Evolutionary conservation across 1,140 invertebrate species (phyloP), one percentile per base, ranked within the genome.

Genomic region (Drosophila sp.): DNA sequence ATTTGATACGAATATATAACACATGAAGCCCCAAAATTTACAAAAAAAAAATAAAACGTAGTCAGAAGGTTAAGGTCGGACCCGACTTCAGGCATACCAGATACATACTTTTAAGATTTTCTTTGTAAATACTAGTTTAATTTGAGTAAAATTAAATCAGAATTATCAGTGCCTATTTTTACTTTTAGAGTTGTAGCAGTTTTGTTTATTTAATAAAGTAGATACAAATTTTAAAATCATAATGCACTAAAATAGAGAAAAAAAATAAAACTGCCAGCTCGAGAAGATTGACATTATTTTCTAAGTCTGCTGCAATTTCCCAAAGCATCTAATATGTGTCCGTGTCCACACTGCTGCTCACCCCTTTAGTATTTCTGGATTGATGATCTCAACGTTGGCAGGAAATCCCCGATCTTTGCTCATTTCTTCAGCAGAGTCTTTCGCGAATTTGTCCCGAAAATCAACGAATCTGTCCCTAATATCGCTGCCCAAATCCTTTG

Each of bases 281-380:
- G 21, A 21, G 40, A n/a, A 14, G 14, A 41, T 8, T 5, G 7
- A 16, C 13, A 14, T 41, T 56, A 91, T 53, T 91, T 91, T 56
- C 89, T 81, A 71, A 91, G 80, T 51, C 89, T 84, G 71, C 86
- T 91, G 78, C 90, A 91, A 63, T 91, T 91, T 66, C 90, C 90
- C 82, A 91, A 91, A 18, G 83, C 82, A 34, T 91, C 90, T 16
- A 91, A 71, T 13, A 91, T 91, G 65, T 91, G 80, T 2, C 90
- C 90, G 38, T 91, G 89, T 21, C 90, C 90, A 66, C 90, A 91
- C 43, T 90, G 79, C 43, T 90, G 86, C 40, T 91, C 90, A 8
- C 21, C 82, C 82, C 56, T 91, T 91, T 13, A 90, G 76, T 5
- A 91, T 64, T 43, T 91, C 89, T 0, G 90, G 86, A 58, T 91